phyloP scores from a whole-genome alignment of 2,888 invertebrate genomes.

The Gonocerus acuteangulatus region DNA sequence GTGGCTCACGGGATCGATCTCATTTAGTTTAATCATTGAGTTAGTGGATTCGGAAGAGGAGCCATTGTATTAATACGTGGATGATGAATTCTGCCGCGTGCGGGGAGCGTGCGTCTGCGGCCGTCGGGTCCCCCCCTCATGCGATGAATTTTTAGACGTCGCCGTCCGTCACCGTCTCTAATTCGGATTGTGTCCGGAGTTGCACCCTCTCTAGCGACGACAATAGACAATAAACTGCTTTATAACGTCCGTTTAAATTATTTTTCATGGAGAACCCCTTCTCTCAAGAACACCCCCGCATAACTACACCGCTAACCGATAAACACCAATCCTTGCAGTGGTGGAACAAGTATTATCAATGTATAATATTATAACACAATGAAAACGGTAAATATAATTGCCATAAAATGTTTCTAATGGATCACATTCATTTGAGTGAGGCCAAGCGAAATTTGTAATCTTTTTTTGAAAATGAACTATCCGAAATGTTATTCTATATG shows the following conservation, averaged over 20 bases:
- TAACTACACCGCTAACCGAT: too few species aligned
- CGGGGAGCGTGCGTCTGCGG: not conserved
- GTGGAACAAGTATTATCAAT: too few species aligned
- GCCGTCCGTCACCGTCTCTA: slow-evolving; percentile 4
- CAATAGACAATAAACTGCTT: slow-evolving; percentile 22
- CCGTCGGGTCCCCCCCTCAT: not conserved
- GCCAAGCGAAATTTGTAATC: too few species aligned
- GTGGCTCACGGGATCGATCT: slow-evolving; percentile 7
- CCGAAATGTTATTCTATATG: too few species aligned
- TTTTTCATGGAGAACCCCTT: not conserved
- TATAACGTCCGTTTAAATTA: slow-evolving; percentile 20
- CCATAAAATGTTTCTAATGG: too few species aligned
- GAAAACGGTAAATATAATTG: too few species aligned
- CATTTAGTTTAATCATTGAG: not conserved
- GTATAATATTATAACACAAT: too few species aligned
- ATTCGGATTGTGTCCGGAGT: slow-evolving; percentile 10
- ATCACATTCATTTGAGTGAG: too few species aligned
- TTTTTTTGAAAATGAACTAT: too few species aligned
- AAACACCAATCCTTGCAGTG: too few species aligned
- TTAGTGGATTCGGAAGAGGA: not conserved
- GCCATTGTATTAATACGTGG: slow-evolving; percentile 15
- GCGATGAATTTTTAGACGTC: not conserved
- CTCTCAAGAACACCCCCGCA: too few species aligned
- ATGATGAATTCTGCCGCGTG: slow-evolving; percentile 14
- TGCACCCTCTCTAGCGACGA: not conserved